These are phyloP conservation scores for Spea hammondii DNA, from an alignment of 2,797 vertebrate species.

Conservation along the genomic window DNA sequence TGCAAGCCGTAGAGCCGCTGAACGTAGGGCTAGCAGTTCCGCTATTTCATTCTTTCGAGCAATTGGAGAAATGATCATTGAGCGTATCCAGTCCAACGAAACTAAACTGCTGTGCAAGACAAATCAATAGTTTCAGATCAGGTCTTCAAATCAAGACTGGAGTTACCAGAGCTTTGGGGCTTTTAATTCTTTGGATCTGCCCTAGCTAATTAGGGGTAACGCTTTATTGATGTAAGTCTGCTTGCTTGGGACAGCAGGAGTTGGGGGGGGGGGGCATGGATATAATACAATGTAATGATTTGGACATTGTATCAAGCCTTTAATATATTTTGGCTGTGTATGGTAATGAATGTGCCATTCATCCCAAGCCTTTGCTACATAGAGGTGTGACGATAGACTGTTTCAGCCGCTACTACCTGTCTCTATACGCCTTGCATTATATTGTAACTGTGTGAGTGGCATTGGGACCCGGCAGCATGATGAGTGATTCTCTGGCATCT, in stretches of 20 bases:
- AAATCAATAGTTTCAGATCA: neutral
- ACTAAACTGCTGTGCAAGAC: neutral
- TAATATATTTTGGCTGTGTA: too few species aligned
- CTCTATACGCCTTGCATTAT: neutral
- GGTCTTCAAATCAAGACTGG: conserved; percentile 14
- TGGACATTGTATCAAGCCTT: too few species aligned
- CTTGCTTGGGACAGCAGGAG: conserved; percentile 16
- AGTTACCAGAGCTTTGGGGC: conserved; percentile 33
- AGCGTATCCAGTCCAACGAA: neutral
- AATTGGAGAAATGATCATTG: neutral
- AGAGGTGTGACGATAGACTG: too few species aligned
- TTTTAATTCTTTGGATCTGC: conserved; percentile 38
- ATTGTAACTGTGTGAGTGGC: neutral
- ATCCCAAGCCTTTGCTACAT: too few species aligned
- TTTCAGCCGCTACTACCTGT: too few species aligned
- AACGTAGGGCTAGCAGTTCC: too few species aligned
- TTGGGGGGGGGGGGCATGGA: neutral
- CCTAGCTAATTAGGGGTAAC: conserved; percentile 39
- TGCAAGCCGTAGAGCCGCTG: neutral
- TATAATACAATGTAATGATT: neutral
- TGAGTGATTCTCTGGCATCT: neutral
- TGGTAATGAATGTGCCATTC: too few species aligned
- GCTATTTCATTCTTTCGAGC: too few species aligned
- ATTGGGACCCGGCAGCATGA: neutral
- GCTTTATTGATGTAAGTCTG: conserved; percentile 28